Base-by-base conservation (phyloP, 2,113 vertebrate genomes). In the Epinephelus cyanopodus region DNA sequence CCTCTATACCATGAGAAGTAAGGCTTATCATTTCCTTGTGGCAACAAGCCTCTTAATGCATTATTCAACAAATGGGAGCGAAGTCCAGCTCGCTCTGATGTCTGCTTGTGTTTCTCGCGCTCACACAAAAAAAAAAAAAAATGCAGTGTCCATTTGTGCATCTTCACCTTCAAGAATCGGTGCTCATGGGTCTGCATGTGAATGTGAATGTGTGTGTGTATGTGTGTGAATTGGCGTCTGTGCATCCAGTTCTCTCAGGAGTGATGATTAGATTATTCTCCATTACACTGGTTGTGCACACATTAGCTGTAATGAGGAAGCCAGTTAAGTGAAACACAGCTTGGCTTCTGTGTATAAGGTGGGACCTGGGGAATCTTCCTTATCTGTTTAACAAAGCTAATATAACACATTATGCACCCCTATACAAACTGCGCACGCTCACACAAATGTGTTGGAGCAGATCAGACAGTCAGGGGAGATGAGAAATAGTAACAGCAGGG, bases 41-140 rank as follows among this genome's bases (percentile, higher is more conserved):
- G 87, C 90, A 89, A 92, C 87, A 88, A 82, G 71, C 74, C 80
- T 85, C 81, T 79, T 81, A 27, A 87, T 94, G 71, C 82, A 93
- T 93, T 91, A 94, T 94, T 93, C 84, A 93, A 88, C 86, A 86
- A 90, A 84, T 84, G 81, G 65, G 53, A 77, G 62, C 81, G 70
- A 48, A 25, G 81, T 82, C 79, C 81, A 75, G 73, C 75, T 81
- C 70, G 56, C 37, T 83, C 56, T 77, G 53, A 29, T 82, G 39
- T 77, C 11, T 29, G 63, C 76, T 12, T 69, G 57, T 64, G 70
- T 75, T 27, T 75, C 25, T 48, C n/a, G 23, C 42, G 65, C 74
- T 68, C 74, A 77, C 33, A 60, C 3, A 29, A 29, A 29, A 27
- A 29, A 29, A 29, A 29, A 27, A 37, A n/a, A 56, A 25, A 23